Conservation (phyloP, 2,113 vertebrate genomes). For the Heloderma charlesbogerti region DNA sequence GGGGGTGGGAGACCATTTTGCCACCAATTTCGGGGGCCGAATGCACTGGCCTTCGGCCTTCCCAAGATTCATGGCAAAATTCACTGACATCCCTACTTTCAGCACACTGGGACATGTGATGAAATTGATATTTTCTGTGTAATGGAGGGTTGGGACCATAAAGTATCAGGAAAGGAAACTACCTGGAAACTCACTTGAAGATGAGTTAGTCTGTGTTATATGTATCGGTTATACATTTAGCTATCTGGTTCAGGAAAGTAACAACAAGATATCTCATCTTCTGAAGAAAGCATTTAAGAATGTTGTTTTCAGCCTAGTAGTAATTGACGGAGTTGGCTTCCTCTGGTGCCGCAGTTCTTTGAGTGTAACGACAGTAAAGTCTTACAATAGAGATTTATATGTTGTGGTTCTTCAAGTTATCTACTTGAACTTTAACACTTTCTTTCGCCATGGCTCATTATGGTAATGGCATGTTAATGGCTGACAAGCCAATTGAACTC, state of each 20-base stretch:
- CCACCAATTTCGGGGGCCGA: too few species aligned
- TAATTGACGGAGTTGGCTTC: neutral
- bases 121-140: neutral
- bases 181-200: neutral
- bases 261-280: fast-evolving
- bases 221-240: neutral
- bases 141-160: neutral
- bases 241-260: neutral
- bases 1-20: too few species aligned
- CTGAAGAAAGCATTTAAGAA: neutral
- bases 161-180: neutral
- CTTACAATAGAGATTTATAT: neutral
- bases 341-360: neutral
- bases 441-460: slow-evolving; percentile 19
- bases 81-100: too few species aligned
- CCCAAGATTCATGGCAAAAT: too few species aligned
- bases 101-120: neutral
- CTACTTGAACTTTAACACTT: slow-evolving; percentile 28
- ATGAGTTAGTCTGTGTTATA: neutral
- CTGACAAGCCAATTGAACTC: neutral
- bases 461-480: slow-evolving; percentile 6
- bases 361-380: neutral
- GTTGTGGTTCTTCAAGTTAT: slow-evolving; percentile 11
- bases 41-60: too few species aligned
- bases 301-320: neutral